Conservation (phyloP, 1,140 invertebrate genomes). For the Bacillus rossius region DNA sequence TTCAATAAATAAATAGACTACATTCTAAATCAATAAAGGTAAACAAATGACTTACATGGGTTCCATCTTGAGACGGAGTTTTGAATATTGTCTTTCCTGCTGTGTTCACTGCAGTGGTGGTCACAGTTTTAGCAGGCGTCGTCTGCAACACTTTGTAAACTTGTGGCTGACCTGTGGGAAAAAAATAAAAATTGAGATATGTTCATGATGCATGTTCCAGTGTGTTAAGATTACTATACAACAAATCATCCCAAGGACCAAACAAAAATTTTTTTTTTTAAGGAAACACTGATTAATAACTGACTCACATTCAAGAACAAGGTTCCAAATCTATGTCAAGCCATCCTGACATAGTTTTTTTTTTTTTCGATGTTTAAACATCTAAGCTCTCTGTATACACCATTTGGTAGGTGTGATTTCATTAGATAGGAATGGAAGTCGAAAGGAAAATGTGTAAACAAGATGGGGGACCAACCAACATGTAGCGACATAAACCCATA, state of each 20-base stretch:
- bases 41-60: conserved; percentile 15
- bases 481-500: no score
- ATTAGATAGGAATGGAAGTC: no score
- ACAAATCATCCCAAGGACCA: background rate
- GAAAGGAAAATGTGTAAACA: no score
- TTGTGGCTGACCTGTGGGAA: conserved; percentile 53
- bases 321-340: no score
- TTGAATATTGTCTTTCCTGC: conserved; percentile 32
- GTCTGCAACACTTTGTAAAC: conserved; percentile 57
- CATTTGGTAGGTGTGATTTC: no score
- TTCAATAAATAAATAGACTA: no score
- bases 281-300: background rate
- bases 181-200: conserved; percentile 5
- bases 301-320: no score
- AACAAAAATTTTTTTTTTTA: background rate
- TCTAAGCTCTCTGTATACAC: no score
- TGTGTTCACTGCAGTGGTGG: conserved; percentile 12
- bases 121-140: conserved; percentile 11
- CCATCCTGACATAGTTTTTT: no score
- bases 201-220: background rate
- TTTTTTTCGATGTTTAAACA: no score
- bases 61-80: conserved; percentile 23
- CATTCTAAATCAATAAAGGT: no score
- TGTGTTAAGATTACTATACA: background rate
- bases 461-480: no score